Evolutionary conservation across 2,888 invertebrate genomes (phyloP), one percentile per base, ranked within the genome.

Genomic region (Polyploca ridens): DNA sequence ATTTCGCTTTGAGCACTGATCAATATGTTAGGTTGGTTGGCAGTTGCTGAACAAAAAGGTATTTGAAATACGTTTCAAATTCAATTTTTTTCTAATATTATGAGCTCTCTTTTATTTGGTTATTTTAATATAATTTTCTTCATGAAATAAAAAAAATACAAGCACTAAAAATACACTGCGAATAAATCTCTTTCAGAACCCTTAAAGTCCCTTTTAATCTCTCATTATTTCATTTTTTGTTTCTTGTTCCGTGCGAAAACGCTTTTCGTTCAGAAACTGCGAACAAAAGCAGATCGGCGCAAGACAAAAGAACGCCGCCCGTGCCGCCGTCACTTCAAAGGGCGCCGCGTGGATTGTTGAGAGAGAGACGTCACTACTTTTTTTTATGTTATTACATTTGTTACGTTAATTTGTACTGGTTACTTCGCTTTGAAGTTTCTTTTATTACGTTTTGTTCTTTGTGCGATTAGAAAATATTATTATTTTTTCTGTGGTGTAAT

Each of bases 361-460:
- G 6, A 10, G 10, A 19, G 6, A 10, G 10, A 19, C 19, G 54
- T 19, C 16, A 19, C 19, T 8, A 49, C 16, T 5, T 10, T 49
- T 46, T 16, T 49, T 49, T 49, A 16, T 54, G 38, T 33, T 61
- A 41, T 54, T 54, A 54, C 54, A 54, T 54, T 49, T 54, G 54
- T 54, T 54, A 19, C 19, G 16, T 54, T 54, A 54, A 54, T 19
- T 54, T 54, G 16, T n/a, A 54, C 54, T 19, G 54, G 54, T 54
- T 16, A 54, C 54, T 54, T 54, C 19, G n/a, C 54, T 54, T 54
- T 54, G 54, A 54, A 10, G 54, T 54, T 54, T 41, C n/a, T 6
- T 46, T 19, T 1, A 8, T 54, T 10, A 54, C 19, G 19, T 10
- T 19, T 19, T 10, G 10, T 19, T 54, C 54, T 54, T 19, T 54